phyloP scores from a whole-genome alignment of 2,888 invertebrate species.

The Apamea anceps region DNA sequence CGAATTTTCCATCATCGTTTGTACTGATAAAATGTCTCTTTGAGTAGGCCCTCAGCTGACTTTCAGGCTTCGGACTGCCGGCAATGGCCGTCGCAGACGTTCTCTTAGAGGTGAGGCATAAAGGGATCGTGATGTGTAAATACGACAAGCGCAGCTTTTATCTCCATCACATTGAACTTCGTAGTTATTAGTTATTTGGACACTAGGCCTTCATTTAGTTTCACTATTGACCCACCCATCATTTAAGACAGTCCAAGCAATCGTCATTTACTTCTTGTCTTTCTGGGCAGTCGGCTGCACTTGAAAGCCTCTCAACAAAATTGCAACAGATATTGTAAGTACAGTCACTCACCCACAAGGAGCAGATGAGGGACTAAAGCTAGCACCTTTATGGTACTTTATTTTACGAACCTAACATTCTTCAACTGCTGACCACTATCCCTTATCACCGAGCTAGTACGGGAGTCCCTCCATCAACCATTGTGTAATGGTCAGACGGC shows the following conservation, averaged over 20 bases:
- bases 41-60: background rate
- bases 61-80: background rate
- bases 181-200: background rate
- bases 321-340: constrained; percentile 10
- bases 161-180: background rate
- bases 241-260: background rate
- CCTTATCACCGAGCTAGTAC: constrained; percentile 80
- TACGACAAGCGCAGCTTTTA: background rate
- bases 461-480: constrained; percentile 82
- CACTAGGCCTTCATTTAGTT: background rate
- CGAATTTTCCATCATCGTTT: background rate
- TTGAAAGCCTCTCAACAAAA: constrained; percentile 6
- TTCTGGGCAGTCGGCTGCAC: background rate
- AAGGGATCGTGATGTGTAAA: background rate
- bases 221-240: background rate
- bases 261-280: background rate
- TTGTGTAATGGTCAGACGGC: constrained; percentile 72
- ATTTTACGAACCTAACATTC: constrained; percentile 51
- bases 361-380: constrained; percentile 2
- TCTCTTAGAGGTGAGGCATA: background rate
- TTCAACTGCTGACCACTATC: constrained; percentile 49
- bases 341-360: background rate
- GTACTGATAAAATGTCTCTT: background rate
- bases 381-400: constrained; percentile 28
- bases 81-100: background rate